Base-by-base conservation (phyloP, 2,113 vertebrate genomes). In the Tetrao urogallus region DNA sequence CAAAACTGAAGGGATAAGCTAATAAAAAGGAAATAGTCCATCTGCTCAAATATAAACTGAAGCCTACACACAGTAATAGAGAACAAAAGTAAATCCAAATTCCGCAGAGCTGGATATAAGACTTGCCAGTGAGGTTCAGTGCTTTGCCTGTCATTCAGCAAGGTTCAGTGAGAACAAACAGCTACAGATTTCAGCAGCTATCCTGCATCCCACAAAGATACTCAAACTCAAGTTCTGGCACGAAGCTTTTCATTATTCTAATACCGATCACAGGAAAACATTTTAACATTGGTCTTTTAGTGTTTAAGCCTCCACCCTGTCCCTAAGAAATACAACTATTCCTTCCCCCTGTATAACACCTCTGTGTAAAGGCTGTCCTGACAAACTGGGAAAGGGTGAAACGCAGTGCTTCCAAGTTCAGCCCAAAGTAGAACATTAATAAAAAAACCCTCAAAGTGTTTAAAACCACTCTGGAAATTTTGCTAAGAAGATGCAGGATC, bases 11-110 rank as follows among this genome's bases (percentile, higher is more conserved):
- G 34, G 85, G 54, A 84, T 77, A 75, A 90, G 28, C 21, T 92
- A 91, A 90, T 54, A 69, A 88, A 92, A 92, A 90, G 64, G 73
- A 90, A 79, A 79, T 7, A 82, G 81, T 60, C 38, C 89, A 79
- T 86, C 81, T 84, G 60, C 61, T 58, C 54, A 52, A 82, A 43
- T 34, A 81, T 6, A 75, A 86, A 52, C 57, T 86, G 81, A 86
- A 86, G 77, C 45, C 77, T 67, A 75, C 18, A 42, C 10, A 20
- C 42, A 83, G 78, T 45, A 89, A 70, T 85, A 69, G 24, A 94
- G 48, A 48, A 67, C 30, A 86, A 34, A 86, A 94, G 57, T 67
- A 86, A 80, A 42, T 61, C 58, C 74, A 79, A 86, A 47, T 36
- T 21, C 57, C 50, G 48, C 48, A 88, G 77, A 92, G 11, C 27